A percentile compares a stretch with the other conserved stretches of the same genome.
These are phyloP conservation scores for Acleris sparsana DNA, from an alignment of 2,888 invertebrate genomes.

Conservation along the genomic window DNA sequence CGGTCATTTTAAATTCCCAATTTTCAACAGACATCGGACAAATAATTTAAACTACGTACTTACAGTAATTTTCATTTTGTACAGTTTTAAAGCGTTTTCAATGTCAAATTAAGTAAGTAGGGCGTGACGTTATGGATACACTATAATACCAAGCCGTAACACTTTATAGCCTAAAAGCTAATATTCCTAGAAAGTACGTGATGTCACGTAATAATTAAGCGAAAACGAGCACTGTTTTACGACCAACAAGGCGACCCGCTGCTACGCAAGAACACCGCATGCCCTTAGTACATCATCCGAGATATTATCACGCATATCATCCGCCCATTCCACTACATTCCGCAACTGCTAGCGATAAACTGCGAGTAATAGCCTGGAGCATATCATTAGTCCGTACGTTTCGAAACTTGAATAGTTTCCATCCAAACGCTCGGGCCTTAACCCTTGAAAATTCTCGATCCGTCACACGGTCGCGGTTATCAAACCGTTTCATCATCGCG, in stretches of 20 bases:
- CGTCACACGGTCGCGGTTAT: slow-evolving; percentile 52
- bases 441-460: slow-evolving; percentile 40
- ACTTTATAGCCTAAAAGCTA: too few relatives aligned
- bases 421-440: slow-evolving; percentile 19
- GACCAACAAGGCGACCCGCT: slow-evolving; percentile 1
- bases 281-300: slow-evolving; percentile 12
- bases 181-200: neutral
- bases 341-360: slow-evolving; percentile 15
- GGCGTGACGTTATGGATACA: too few relatives aligned
- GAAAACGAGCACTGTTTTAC: slow-evolving; percentile 15
- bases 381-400: neutral
- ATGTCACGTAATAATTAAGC: slow-evolving; percentile 10
- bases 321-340: slow-evolving; percentile 22
- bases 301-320: slow-evolving; percentile 25
- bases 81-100: neutral
- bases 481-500: slow-evolving; percentile 56
- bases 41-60: neutral
- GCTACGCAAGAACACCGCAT: slow-evolving; percentile 11
- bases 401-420: slow-evolving; percentile 4
- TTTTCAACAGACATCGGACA: neutral
- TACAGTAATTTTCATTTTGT: neutral
- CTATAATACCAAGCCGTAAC: too few relatives aligned
- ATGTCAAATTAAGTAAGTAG: too few relatives aligned
- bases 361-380: neutral
- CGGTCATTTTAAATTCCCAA: slow-evolving; percentile 8